Evolutionary conservation across 1,140 invertebrate genomes (phyloP), one percentile per base, ranked within the genome.

Genomic region (Drosophila auraria): DNA sequence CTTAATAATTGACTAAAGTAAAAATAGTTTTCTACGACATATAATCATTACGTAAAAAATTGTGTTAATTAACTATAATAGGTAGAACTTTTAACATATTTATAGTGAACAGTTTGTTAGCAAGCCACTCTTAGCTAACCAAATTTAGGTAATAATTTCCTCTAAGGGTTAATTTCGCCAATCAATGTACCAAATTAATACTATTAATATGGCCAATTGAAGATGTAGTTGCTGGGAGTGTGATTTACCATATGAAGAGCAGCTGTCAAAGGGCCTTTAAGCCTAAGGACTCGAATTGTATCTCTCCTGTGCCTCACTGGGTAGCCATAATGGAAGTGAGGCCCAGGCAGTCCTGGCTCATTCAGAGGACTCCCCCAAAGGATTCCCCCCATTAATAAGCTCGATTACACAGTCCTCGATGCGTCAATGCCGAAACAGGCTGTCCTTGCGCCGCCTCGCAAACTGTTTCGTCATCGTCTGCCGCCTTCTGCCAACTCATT

Each of bases 401-500:
- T 84, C 78, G 78, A 87, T 84, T 81, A 84, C 81, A 63, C 84
- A 71, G 59, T 60, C 64, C 56, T 72, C 62, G 58, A 54, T 57
- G 79, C 78, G 69, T 84, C 78, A 76, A 59, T 65, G 60, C 50
- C 47, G 11, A 60, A 59, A n/a, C 8, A 23, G 14, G 58, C 78
- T 50, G n/a, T 66, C 44, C 23, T 66, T 40, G 42, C 60, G 64
- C 7, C 14, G 2, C 8, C 15, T 20, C 30, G 38, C 56, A 59
- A 65, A 38, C 33, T 69, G 47, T 66, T 65, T 76, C 59, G 60
- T 62, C 69, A 77, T 51, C 78, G 78, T 70, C 62, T 72, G 78
- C 68, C 76, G 78, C 70, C 76, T 84, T 89, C 84, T 87, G 86
- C 84, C 78, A 78, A 87, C 78, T 89, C 82, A 90, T 90, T 89